Base-by-base conservation (phyloP, 2,797 vertebrate species). In the Myripristis jacobus region DNA sequence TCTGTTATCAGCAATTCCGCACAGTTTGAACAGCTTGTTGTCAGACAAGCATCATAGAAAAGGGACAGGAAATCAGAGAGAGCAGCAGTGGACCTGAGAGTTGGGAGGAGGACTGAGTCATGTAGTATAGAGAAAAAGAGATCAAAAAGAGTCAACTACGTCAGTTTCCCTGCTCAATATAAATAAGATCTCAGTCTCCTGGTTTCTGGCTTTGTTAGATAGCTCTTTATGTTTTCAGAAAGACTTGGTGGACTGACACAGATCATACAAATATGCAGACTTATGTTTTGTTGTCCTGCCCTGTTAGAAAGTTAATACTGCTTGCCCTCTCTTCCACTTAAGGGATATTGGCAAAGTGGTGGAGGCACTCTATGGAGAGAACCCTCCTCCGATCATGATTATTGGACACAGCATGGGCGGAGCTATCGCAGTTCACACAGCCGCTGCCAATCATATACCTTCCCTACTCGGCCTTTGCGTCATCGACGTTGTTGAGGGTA, bases 321-420 rank as follows among this genome's bases (percentile, higher is more conserved):
- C 1, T 57, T 56, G 0, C 44, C 48, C 27, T 60, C 59, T 59
- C 6, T 56, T 74, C 36, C 36, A 31, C 29, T 38, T 60, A 75
- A 99, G 98, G 75, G 98, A 99, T 19, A 87, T 99, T 53, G 97
- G 97, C 5, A 97, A 95, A 80, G 97, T 99, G 73, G 94, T 99
- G 38, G 97, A 98, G 87, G 94, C 86, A 0, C 95, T 99, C 24
- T 99, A 98, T 1, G 97, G 97, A 48, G 96, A 98, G 73, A 95
- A 95, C 53, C 95, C 96, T 0, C 97, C 97, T 66, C 97, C 97
- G 0, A 96, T 99, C 86, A 96, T 99, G 96, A 90, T 99, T 15
- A 97, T 99, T 4, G 98, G 98, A 62, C 98, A 99, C 92, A 99
- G 98, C 91, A 99, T 99, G 98, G 98, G 98, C 0, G 98, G 98